phyloP scores from a whole-genome alignment of 1,140 invertebrate species.

The Maconellicoccus hirsutus region DNA sequence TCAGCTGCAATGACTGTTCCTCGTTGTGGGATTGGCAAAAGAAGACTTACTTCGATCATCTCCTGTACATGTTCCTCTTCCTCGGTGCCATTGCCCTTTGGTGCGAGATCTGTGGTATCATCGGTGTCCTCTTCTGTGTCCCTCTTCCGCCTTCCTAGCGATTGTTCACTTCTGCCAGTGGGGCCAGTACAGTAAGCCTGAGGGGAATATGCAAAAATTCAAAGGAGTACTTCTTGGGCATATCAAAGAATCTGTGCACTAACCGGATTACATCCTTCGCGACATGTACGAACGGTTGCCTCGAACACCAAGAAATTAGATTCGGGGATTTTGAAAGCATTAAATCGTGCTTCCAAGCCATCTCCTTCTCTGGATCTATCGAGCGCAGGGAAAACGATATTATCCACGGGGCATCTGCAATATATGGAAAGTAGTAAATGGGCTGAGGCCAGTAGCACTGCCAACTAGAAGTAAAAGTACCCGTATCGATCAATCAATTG shows the following conservation, averaged over 20 bases:
- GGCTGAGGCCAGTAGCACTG: no score
- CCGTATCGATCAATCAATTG: slow-evolving; percentile 79
- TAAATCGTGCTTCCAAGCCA: slow-evolving; percentile 77
- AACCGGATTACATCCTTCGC: slow-evolving; percentile 76
- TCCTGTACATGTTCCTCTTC: slow-evolving; percentile 60
- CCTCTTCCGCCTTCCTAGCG: slow-evolving; percentile 56
- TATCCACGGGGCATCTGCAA: slow-evolving; percentile 72
- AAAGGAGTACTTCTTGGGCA: background rate
- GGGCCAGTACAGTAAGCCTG: slow-evolving; percentile 60
- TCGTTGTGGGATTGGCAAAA: background rate
- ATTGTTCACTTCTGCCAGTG: slow-evolving; percentile 62
- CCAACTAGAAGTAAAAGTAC: slow-evolving; percentile 38
- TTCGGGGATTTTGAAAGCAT: slow-evolving; percentile 89
- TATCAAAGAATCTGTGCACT: slow-evolving; percentile 27
- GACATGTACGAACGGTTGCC: slow-evolving; percentile 75
- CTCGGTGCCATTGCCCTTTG: slow-evolving; percentile 33
- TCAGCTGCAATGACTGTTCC: background rate
- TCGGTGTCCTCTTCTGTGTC: slow-evolving; percentile 36
- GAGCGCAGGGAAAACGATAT: slow-evolving; percentile 80
- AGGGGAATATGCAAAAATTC: slow-evolving; percentile 24
- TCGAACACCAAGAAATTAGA: slow-evolving; percentile 88
- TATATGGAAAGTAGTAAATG: background rate
- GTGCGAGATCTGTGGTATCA: slow-evolving; percentile 25
- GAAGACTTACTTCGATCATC: slow-evolving; percentile 60
- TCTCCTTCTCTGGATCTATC: slow-evolving; percentile 73